These are phyloP conservation scores for Cavia porcellus DNA, from an alignment of 2,113 vertebrate genomes.

Conservation along the genomic window DNA sequence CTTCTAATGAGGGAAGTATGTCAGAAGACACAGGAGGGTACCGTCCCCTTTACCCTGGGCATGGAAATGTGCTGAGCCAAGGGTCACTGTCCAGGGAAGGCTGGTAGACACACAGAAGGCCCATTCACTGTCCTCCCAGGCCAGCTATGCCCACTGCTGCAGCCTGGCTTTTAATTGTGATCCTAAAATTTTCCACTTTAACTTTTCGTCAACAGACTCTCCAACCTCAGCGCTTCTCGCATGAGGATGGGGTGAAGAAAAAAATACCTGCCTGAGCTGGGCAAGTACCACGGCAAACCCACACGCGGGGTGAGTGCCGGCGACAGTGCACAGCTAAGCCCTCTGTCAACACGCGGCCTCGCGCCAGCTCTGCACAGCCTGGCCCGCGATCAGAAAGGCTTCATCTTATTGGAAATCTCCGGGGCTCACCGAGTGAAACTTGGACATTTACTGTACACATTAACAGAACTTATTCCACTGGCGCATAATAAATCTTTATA, in stretches of 20 bases:
- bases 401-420: conserved; percentile 92
- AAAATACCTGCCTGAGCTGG: conserved; percentile 67
- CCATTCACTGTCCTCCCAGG: not conserved
- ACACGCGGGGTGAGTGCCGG: conserved; percentile 77
- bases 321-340: conserved; percentile 85
- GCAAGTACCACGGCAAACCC: conserved; percentile 74
- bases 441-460: conserved; percentile 89
- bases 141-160: not conserved
- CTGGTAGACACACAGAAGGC: not conserved
- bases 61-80: not conserved
- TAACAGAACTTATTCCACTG: conserved; percentile 92
- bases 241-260: conserved; percentile 60
- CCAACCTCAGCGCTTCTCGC: conserved; percentile 38
- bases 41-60: not conserved
- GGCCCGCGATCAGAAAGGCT: conserved; percentile 90
- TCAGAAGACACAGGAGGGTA: not conserved
- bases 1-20: not conserved
- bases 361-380: conserved; percentile 87
- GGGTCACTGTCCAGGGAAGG: not conserved
- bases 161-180: conserved; percentile 52
- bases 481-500: conserved; percentile 94
- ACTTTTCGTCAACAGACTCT: conserved; percentile 62
- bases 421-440: conserved; percentile 89
- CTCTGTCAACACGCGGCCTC: conserved; percentile 88
- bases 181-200: conserved; percentile 70